Conservation (phyloP, 2,888 invertebrate species). For the Sipha maydis region DNA sequence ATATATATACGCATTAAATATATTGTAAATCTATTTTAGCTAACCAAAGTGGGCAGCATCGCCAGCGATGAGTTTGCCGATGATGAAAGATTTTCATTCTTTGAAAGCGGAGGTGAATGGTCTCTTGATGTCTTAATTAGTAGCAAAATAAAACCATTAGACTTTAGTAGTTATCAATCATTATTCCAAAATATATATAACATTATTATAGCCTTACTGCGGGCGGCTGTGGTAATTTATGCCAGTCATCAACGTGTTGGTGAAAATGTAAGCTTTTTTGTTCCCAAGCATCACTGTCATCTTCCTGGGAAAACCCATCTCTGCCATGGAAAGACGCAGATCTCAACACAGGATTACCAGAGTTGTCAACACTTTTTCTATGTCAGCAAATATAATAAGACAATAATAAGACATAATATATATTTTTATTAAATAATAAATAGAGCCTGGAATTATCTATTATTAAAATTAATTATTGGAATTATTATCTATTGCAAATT, state of each 20-base stretch:
- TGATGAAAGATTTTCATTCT: slow-evolving; percentile 41
- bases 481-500: too few relatives aligned
- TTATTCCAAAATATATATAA: not conserved
- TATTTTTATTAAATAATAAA: not conserved
- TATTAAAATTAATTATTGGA: too few relatives aligned
- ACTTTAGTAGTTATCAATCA: not conserved
- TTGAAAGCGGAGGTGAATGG: slow-evolving; percentile 45
- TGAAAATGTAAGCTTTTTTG: slow-evolving; percentile 62
- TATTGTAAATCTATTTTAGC: not conserved
- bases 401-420: not conserved
- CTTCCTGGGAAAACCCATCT: slow-evolving; percentile 64
- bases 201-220: slow-evolving; percentile 12
- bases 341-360: slow-evolving; percentile 68
- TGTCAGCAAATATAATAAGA: not conserved
- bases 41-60: slow-evolving; percentile 22
- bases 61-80: slow-evolving; percentile 44
- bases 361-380: slow-evolving; percentile 21
- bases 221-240: slow-evolving; percentile 54
- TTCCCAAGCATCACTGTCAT: slow-evolving; percentile 64
- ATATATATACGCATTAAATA: not conserved
- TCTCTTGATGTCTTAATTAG: slow-evolving; percentile 54
- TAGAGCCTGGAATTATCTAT: too few relatives aligned
- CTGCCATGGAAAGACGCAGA: slow-evolving; percentile 70
- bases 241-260: slow-evolving; percentile 46
- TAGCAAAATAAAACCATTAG: slow-evolving; percentile 3